phyloP scores from a whole-genome alignment of 2,797 vertebrate species.

The Cynopterus sphinx region DNA sequence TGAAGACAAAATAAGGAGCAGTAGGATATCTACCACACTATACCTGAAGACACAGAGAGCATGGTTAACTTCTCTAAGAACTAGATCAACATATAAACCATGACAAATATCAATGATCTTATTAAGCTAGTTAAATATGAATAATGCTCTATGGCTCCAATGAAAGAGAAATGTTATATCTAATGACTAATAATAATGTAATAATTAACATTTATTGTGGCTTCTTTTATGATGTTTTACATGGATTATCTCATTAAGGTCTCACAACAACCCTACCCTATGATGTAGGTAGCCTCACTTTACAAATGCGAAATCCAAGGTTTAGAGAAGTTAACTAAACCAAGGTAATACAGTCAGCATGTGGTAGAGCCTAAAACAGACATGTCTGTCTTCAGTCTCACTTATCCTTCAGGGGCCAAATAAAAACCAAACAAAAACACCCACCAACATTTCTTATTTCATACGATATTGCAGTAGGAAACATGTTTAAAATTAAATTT shows the following conservation, averaged over 20 bases:
- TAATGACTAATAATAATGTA: neutral
- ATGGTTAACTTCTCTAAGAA: neutral
- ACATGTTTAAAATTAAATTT: too few relatives aligned
- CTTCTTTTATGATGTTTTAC: neutral
- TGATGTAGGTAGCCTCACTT: neutral
- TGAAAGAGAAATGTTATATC: neutral
- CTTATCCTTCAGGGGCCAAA: neutral
- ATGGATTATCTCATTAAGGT: neutral
- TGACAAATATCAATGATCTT: neutral
- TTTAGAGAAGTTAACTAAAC: neutral
- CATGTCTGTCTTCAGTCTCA: neutral
- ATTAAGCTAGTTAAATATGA: neutral
- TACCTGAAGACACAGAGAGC: neutral
- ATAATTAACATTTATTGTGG: neutral
- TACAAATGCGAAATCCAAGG: slow-evolving; percentile 12
- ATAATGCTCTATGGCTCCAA: neutral
- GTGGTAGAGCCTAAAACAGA: neutral
- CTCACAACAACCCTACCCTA: neutral
- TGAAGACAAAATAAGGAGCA: neutral
- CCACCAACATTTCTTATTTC: neutral
- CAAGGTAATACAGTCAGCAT: neutral
- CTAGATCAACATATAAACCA: neutral
- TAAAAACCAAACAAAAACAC: neutral
- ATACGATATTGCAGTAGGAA: neutral
- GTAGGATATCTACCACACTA: neutral